A percentile compares a stretch with the other conserved stretches of the same genome.
These are phyloP conservation scores for Drosophila sturtevanti DNA, from an alignment of 1,140 invertebrate species.

Conservation along the genomic window DNA sequence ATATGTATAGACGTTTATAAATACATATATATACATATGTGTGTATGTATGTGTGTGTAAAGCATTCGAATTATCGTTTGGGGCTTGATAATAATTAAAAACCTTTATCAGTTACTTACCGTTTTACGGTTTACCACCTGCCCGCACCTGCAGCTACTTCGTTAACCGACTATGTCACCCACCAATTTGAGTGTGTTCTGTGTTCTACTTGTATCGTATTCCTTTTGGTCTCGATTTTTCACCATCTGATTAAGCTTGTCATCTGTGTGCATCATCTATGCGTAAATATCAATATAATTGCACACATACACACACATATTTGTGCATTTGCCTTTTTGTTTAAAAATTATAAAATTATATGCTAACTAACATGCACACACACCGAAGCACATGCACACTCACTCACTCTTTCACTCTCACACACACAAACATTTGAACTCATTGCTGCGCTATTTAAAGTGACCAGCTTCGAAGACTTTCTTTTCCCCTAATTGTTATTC, in stretches of 20 bases:
- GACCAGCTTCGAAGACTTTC: neutral
- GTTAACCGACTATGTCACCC: slow-evolving; percentile 2
- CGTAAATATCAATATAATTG: slow-evolving; percentile 15
- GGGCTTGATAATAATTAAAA: slow-evolving; percentile 33
- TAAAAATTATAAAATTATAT: slow-evolving; percentile 49
- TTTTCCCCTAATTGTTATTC: neutral
- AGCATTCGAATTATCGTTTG: slow-evolving; percentile 68
- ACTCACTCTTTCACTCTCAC: slow-evolving; percentile 19
- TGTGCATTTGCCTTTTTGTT: slow-evolving; percentile 65
- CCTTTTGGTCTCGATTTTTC: slow-evolving; percentile 15
- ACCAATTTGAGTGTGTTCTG: neutral
- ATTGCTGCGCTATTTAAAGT: slow-evolving; percentile 22
- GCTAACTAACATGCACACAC: slow-evolving; percentile 52
- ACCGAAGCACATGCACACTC: slow-evolving; percentile 39
- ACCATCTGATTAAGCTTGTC: slow-evolving; percentile 35
- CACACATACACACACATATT: slow-evolving; percentile 50
- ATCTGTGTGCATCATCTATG: slow-evolving; percentile 63
- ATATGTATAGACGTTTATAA: neutral
- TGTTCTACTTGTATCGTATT: slow-evolving; percentile 4
- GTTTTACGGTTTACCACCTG: slow-evolving; percentile 49
- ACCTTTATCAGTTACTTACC: slow-evolving; percentile 67
- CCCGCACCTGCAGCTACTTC: neutral
- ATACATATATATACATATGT: slow-evolving; percentile 11
- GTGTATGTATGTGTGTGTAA: slow-evolving; percentile 29
- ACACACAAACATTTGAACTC: slow-evolving; percentile 23